These are phyloP conservation scores for Ctenodactylus gundi DNA, from an alignment of 2,113 vertebrate genomes.

Conservation along the genomic window DNA sequence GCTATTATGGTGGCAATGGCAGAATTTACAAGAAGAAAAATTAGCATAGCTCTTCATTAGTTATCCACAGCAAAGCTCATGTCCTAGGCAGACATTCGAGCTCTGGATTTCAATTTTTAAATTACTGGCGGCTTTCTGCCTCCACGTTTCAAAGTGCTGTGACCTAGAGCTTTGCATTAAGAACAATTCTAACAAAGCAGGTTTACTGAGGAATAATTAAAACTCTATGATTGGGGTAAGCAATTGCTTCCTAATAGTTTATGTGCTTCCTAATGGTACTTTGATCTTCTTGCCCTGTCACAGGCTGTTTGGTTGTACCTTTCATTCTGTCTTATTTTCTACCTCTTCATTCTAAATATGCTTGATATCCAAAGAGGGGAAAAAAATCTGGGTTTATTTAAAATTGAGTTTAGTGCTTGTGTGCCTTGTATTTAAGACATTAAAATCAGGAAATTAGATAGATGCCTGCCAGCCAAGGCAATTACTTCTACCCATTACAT, in stretches of 20 bases:
- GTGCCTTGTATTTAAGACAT: conserved; percentile 70
- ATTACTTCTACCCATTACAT: conserved; percentile 66
- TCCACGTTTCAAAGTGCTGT: conserved; percentile 11
- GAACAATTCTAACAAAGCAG: not conserved
- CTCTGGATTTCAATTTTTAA: not conserved
- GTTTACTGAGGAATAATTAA: not conserved
- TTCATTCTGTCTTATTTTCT: not conserved
- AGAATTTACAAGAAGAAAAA: conserved; percentile 37
- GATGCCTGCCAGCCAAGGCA: conserved; percentile 59
- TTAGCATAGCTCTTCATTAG: conserved; percentile 13
- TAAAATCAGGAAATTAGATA: conserved; percentile 66
- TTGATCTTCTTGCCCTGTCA: not conserved
- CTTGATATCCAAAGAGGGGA: not conserved
- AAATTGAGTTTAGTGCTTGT: conserved; percentile 45
- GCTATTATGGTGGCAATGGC: not conserved
- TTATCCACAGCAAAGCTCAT: not conserved
- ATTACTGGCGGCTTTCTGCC: not conserved
- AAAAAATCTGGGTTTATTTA: conserved; percentile 52
- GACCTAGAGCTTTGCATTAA: not conserved
- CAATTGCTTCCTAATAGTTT: not conserved
- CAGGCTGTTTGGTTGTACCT: not conserved
- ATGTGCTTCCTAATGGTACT: not conserved
- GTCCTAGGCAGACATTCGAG: not conserved
- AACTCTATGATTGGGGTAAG: not conserved
- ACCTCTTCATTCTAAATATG: not conserved